Evolutionary conservation across 1,140 invertebrate species (phyloP).

Genomic region (Atta colombica): DNA sequence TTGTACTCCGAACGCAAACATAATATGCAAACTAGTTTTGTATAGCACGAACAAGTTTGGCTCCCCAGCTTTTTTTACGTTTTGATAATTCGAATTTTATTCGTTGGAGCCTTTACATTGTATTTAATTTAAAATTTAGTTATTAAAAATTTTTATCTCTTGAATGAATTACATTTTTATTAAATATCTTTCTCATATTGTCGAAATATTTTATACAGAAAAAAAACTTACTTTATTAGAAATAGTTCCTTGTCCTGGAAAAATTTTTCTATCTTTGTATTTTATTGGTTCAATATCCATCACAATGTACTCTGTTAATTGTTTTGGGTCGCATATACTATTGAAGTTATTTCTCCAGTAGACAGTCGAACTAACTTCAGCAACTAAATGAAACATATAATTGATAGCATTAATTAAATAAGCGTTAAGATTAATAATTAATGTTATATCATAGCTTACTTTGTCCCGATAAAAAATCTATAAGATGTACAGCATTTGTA

Average conservation of each 20-base stretch:
- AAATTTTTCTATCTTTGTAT: conserved; percentile 92
- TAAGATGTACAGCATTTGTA: conserved; percentile 95
- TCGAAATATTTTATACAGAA: conserved; percentile 16
- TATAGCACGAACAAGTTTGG: too few species aligned
- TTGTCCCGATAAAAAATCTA: conserved; percentile 97
- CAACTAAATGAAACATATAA: conserved; percentile 87
- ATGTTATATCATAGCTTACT: conserved; percentile 87
- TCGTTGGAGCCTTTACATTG: too few species aligned
- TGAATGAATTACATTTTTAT: neutral
- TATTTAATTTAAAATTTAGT: conserved; percentile 82
- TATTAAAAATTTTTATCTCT: conserved; percentile 3
- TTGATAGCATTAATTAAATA: conserved; percentile 45
- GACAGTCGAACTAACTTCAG: conserved; percentile 92
- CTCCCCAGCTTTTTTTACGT: too few species aligned
- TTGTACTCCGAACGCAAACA: too few species aligned
- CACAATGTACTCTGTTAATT: conserved; percentile 96
- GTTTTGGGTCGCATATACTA: conserved; percentile 95
- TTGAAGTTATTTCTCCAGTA: conserved; percentile 96
- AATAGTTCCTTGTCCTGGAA: conserved; percentile 95
- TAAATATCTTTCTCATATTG: neutral
- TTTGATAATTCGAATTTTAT: too few species aligned
- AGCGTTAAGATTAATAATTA: conserved; percentile 19
- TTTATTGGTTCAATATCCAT: conserved; percentile 97
- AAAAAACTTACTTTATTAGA: conserved; percentile 89
- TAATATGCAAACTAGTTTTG: too few species aligned